Conservation (phyloP, 2,888 invertebrate species). For the Pardosa pseudoannulata region DNA sequence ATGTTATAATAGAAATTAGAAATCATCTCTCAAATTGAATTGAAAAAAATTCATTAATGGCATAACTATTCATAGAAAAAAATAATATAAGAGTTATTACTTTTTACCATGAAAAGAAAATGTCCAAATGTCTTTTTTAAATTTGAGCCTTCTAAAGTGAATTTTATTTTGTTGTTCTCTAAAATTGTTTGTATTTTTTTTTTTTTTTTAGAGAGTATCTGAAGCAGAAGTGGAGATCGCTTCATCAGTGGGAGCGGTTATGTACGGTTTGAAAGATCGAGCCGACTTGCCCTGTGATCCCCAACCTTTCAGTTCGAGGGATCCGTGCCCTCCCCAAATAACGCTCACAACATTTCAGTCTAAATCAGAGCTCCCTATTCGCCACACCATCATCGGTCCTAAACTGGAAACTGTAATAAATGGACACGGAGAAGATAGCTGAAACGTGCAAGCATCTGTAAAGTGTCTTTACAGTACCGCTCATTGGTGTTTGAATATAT, state of each 20-base stretch:
- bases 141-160: too few relatives aligned
- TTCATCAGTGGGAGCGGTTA: constrained; percentile 54
- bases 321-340: constrained; percentile 53
- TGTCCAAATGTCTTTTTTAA: background rate
- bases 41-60: too few relatives aligned
- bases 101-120: background rate
- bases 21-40: too few relatives aligned
- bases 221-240: constrained; percentile 53
- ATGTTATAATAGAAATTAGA: too few relatives aligned
- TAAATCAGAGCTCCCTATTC: constrained; percentile 68
- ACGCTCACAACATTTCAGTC: constrained; percentile 68
- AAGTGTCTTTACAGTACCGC: constrained; percentile 24
- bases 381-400: constrained; percentile 65
- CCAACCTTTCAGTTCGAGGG: constrained; percentile 28
- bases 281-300: constrained; percentile 33
- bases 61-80: too few relatives aligned
- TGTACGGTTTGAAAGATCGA: constrained; percentile 53
- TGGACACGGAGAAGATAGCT: constrained; percentile 65
- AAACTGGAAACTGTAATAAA: constrained; percentile 69
- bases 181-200: background rate
- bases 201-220: constrained; percentile 38
- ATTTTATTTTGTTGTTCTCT: background rate
- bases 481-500: constrained; percentile 44
- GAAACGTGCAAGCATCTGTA: constrained; percentile 24
- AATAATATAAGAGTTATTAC: too few relatives aligned